Base-by-base conservation (phyloP, 2,888 invertebrate species). In the Onthophagus sagittarius region DNA sequence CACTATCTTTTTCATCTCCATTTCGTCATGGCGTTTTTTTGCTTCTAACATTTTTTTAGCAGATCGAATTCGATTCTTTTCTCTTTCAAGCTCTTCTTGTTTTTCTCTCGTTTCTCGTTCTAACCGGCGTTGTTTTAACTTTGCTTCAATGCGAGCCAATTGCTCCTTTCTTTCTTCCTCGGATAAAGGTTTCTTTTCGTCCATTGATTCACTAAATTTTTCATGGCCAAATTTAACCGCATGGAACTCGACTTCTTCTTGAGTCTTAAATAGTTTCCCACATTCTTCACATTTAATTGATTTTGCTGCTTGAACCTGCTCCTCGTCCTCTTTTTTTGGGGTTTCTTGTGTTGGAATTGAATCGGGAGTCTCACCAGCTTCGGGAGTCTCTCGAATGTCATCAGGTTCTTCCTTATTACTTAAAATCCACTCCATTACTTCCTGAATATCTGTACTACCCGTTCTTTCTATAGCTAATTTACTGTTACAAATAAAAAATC, bases 281-380 rank as follows among this genome's bases (percentile, higher is more conserved):
- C 98, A 98, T 75, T 96, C 94, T 81, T 97, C 95, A 86, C 97
- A 97, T 87, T 93, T 95, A 23, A 97, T 88, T 0, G 97, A 97
- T 83, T 93, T 92, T 0, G 93, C 91, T 74, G 74, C 78, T 79
- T 69, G 79, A 76, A 53, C 80, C 79, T 14, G 79, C 63, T 75
- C 75, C 13, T 32, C 79, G 1, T 82, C 80, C 4, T 81, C 80
- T 63, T 82, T 81, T 73, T 80, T 82, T n/a, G 81, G 81, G 6
- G 82, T 83, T 62, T 81, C 81, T 23, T 23, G 23, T 23, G 23
- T 23, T 23, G 23, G 3, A 14, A 80, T 78, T 39, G 81, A 63
- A 72, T 69, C 69, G 14, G 33, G 39, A 14, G 69, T 67, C 2
- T 72, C 72, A 9, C 71, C 71, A 71, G 71, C 71, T 5, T 71